These are phyloP conservation scores for Epinephelus moara DNA, from an alignment of 2,113 vertebrate genomes.

Conservation along the genomic window DNA sequence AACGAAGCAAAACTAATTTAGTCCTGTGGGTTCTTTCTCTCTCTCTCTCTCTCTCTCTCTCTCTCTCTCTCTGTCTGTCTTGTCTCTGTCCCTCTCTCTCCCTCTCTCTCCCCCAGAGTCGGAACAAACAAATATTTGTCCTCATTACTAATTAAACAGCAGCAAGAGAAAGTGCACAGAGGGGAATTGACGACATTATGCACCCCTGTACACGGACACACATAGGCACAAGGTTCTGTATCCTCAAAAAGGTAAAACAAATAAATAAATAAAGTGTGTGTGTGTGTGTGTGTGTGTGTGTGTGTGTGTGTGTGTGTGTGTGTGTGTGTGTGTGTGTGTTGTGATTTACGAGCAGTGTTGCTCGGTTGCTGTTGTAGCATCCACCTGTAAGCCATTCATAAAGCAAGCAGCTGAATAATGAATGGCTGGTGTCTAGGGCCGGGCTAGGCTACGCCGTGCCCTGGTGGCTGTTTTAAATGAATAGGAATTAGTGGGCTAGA, in stretches of 20 bases:
- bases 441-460: conserved; percentile 83
- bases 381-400: conserved; percentile 99
- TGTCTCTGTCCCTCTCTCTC: neutral
- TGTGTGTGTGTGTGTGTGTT: conserved; percentile 32
- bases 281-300: conserved; percentile 31
- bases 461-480: conserved; percentile 93
- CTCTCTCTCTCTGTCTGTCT: conserved; percentile 36
- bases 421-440: conserved; percentile 88
- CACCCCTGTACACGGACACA: conserved; percentile 26
- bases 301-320: conserved; percentile 41
- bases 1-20: conserved; percentile 78
- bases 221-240: conserved; percentile 34
- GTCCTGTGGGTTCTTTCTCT: conserved; percentile 53
- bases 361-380: conserved; percentile 81
- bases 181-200: conserved; percentile 84
- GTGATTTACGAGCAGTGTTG: conserved; percentile 94
- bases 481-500: conserved; percentile 92
- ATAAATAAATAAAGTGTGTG: neutral
- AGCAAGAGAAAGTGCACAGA: conserved; percentile 71
- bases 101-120: neutral
- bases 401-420: conserved; percentile 98
- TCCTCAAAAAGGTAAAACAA: neutral
- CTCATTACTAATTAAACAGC: conserved; percentile 98
- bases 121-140: conserved; percentile 92
- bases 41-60: neutral